phyloP scores from a whole-genome alignment of 1,140 invertebrate species.

The Wiebesia pumilae region DNA sequence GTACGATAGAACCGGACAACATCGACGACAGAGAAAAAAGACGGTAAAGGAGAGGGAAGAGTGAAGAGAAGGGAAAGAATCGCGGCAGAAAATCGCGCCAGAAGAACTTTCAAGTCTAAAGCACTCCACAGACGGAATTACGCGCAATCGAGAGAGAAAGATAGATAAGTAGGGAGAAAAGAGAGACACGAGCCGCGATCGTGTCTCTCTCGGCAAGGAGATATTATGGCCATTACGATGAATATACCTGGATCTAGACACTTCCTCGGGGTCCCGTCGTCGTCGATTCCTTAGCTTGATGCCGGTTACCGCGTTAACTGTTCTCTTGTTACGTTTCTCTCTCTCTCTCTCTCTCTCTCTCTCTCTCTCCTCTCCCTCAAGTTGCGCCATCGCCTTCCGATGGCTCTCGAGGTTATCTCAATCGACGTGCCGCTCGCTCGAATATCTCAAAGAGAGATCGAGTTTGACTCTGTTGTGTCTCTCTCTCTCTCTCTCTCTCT shows the following conservation, averaged over 20 bases:
- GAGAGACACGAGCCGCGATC: neutral
- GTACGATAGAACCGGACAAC: neutral
- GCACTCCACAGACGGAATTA: neutral
- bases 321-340: conserved; percentile 27
- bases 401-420: conserved; percentile 56
- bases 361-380: conserved; percentile 9
- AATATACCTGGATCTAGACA: conserved; percentile 51
- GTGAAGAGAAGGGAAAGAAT: conserved; percentile 31
- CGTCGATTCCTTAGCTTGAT: conserved; percentile 58
- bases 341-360: conserved; percentile 22
- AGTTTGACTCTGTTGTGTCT: neutral
- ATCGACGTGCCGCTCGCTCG: conserved; percentile 44
- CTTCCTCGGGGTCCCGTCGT: conserved; percentile 44
- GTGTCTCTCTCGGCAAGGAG: conserved; percentile 20
- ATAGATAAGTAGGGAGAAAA: neutral
- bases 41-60: neutral
- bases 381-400: conserved; percentile 18
- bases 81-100: neutral
- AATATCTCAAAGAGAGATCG: neutral
- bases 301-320: conserved; percentile 56
- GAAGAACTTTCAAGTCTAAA: neutral
- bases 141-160: conserved; percentile 11
- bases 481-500: neutral
- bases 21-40: neutral
- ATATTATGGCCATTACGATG: conserved; percentile 45